Evolutionary conservation across 64 coral and sea anemone species (phyloP).

Genomic region (Astreopora myriophthalma): DNA sequence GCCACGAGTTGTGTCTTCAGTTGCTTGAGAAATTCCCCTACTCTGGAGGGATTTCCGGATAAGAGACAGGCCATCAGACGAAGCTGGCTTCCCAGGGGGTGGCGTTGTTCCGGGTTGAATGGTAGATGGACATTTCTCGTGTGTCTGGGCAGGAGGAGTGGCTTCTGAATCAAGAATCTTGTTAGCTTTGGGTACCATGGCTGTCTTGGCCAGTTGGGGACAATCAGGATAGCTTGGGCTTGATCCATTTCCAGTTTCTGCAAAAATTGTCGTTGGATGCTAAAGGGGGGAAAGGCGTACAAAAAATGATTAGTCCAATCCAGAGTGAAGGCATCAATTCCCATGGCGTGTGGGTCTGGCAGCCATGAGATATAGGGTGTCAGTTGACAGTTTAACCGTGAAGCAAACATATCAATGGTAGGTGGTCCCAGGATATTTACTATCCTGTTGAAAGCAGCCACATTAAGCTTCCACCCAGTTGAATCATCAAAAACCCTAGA

Average conservation of each 20-base stretch:
- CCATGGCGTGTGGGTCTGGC: constrained; percentile 33
- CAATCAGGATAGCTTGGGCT: no score
- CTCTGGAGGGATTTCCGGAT: no score
- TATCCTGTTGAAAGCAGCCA: not conserved
- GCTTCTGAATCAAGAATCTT: constrained; percentile 10
- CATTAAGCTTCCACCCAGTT: constrained; percentile 34
- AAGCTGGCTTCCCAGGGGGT: not conserved
- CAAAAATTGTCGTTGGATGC: no score
- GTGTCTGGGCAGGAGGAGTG: constrained; percentile 22
- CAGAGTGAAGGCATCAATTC: no score
- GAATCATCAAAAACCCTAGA: no score
- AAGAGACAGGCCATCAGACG: no score
- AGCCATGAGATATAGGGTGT: constrained; percentile 39
- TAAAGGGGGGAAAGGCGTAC: constrained; percentile 41
- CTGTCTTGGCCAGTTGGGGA: constrained; percentile 68
- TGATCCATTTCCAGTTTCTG: no score
- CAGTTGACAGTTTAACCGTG: constrained; percentile 41
- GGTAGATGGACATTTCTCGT: constrained; percentile 11
- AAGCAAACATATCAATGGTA: constrained; percentile 38
- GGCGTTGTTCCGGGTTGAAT: constrained; percentile 5
- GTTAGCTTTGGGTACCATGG: constrained; percentile 51
- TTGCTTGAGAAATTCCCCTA: constrained; percentile 4
- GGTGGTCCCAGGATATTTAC: not conserved
- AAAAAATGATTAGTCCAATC: no score
- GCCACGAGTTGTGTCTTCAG: constrained; percentile 13